Conservation (phyloP, 2,888 invertebrate species). For the Eretmocerus hayati region DNA sequence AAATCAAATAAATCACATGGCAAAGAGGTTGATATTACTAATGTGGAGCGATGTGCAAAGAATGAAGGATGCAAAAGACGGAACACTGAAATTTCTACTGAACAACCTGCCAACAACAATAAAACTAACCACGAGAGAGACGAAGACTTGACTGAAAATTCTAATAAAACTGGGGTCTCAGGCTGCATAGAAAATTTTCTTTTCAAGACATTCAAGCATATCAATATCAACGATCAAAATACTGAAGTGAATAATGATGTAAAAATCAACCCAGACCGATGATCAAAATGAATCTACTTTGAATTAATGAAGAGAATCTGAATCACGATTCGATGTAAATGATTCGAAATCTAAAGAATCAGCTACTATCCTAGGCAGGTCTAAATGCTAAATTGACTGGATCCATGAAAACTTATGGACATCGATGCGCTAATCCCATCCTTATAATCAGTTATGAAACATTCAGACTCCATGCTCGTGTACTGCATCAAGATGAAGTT, state of each 20-base stretch:
- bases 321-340: no score
- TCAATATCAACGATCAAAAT: conserved; percentile 1
- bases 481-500: conserved; percentile 83
- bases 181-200: conserved; percentile 14
- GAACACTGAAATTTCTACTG: no score
- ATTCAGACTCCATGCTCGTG: conserved; percentile 86
- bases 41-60: background rate
- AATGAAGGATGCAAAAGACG: no score
- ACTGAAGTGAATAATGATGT: background rate
- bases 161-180: conserved; percentile 18
- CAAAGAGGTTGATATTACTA: conserved; percentile 51
- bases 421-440: conserved; percentile 78
- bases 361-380: no score
- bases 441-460: conserved; percentile 99
- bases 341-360: no score
- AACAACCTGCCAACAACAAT: no score
- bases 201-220: conserved; percentile 10
- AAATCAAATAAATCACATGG: conserved; percentile 46
- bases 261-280: background rate
- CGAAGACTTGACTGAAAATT: background rate
- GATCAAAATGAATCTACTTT: no score
- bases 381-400: conserved; percentile 72
- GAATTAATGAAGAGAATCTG: no score
- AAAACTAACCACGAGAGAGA: background rate
- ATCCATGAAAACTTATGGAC: conserved; percentile 75